Conservation (phyloP, 1,140 invertebrate species). For the Atta colombica region DNA sequence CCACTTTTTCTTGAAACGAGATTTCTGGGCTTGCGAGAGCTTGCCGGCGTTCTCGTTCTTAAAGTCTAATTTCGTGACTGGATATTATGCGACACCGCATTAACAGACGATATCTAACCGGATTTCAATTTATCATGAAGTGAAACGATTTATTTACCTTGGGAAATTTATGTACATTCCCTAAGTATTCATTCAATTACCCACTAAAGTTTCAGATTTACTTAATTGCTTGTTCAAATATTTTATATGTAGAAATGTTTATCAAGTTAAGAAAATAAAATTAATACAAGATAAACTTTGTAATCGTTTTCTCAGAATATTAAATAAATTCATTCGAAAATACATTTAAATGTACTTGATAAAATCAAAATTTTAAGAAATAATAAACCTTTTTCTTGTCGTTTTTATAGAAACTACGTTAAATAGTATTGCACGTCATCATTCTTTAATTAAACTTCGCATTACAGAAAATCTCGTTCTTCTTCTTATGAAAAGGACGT, state of each 20-base stretch:
- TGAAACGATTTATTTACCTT: slow-evolving; percentile 28
- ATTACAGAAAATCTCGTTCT: neutral
- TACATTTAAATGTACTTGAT: neutral
- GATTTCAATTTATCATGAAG: slow-evolving; percentile 47
- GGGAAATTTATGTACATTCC: neutral
- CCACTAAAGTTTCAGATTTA: neutral
- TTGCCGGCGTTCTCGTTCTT: slow-evolving; percentile 58
- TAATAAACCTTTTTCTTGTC: neutral
- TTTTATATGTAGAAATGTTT: neutral
- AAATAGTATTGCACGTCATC: neutral
- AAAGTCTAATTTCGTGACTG: slow-evolving; percentile 67
- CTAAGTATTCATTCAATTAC: neutral
- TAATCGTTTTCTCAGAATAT: neutral
- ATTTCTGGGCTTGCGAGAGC: slow-evolving; percentile 50
- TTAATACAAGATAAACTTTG: neutral
- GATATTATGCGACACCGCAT: slow-evolving; percentile 58
- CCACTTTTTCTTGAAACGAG: slow-evolving; percentile 65
- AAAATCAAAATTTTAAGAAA: neutral
- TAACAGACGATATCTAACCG: slow-evolving; percentile 52
- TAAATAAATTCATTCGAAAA: neutral
- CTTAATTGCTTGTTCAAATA: neutral
- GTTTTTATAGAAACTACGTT: slow-evolving; percentile 17
- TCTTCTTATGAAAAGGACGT: neutral
- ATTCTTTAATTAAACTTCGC: neutral
- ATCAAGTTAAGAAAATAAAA: neutral